Evolutionary conservation across 2,113 vertebrate genomes (phyloP), one percentile per base, ranked within the genome.

Genomic region (Pelobates fuscus): DNA sequence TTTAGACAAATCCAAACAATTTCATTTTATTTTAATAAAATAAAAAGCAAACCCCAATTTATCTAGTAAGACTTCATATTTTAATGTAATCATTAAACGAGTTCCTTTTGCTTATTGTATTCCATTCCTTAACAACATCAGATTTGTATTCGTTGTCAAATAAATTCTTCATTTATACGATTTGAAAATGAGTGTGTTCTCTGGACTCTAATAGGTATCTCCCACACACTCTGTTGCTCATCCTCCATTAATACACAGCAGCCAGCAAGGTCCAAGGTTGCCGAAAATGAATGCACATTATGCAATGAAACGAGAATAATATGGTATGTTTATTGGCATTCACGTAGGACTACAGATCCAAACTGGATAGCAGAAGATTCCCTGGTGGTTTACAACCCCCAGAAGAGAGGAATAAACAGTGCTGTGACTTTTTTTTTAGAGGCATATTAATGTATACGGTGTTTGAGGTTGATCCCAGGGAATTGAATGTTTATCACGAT

Each of bases 261-360:
- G 20, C 32, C 23, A 37, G n/a, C 32, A 30, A 65, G 62, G 37
- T 65, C 32, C 12, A 41, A 44, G 20, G 32, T 65, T 21, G 24
- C 17, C 12, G 12, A n/a, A 63, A 20, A 65, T 21, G 21, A 43
- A 65, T 21, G 32, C 60, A 37, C 29, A 43, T 23, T 44, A 65
- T 24, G 37, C n/a, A 43, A 37, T 30, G 27, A 8, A 44, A 65
- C 23, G 8, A 24, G 62, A 41, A 65, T 65, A 65, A 65, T 65
- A 25, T 43, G 32, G 12, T 43, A 65, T 43, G 32, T 14, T 41
- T 43, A 43, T 65, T 65, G 21, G 21, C n/a, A 65, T 65, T 24
- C 32, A 37, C 21, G 30, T 20, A 65, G 32, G 8, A 6, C 14
- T 23, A 24, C 37, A 10, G 15, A 65, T 37, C 29, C 20, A 62